Conservation (phyloP, 2,797 vertebrate genomes). For the Lacerta bilineata region DNA sequence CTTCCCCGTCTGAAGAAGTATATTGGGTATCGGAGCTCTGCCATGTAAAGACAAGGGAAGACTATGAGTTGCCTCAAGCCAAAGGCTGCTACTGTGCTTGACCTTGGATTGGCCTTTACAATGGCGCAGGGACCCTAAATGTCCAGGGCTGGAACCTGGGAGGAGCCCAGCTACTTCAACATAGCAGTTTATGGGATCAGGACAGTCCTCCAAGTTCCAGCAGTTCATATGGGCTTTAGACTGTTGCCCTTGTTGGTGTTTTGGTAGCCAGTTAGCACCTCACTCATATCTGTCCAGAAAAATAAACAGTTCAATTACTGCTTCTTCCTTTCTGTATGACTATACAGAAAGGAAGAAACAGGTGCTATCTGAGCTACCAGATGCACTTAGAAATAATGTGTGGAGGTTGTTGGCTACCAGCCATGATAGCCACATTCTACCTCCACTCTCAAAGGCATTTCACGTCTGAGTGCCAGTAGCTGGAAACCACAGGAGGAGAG, state of each 20-base stretch:
- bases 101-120: background rate
- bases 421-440: no score
- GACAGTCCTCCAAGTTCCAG: background rate
- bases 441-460: no score
- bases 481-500: no score
- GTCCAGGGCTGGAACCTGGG: background rate
- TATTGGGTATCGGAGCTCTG: background rate
- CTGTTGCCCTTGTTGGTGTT: no score
- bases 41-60: background rate
- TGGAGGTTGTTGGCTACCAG: no score
- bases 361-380: no score
- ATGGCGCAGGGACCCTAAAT: background rate
- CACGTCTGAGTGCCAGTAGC: no score
- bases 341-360: no score
- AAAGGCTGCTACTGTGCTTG: background rate
- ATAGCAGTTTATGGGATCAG: background rate
- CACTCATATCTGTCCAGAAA: no score
- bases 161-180: background rate
- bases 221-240: background rate
- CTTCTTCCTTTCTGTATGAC: no score
- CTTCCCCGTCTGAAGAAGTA: background rate
- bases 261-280: background rate
- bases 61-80: background rate
- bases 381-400: no score
- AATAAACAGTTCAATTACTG: no score